These are phyloP conservation scores for Rhinolophus ferrumequinum DNA, from an alignment of 2,113 vertebrate species.

Conservation along the genomic window DNA sequence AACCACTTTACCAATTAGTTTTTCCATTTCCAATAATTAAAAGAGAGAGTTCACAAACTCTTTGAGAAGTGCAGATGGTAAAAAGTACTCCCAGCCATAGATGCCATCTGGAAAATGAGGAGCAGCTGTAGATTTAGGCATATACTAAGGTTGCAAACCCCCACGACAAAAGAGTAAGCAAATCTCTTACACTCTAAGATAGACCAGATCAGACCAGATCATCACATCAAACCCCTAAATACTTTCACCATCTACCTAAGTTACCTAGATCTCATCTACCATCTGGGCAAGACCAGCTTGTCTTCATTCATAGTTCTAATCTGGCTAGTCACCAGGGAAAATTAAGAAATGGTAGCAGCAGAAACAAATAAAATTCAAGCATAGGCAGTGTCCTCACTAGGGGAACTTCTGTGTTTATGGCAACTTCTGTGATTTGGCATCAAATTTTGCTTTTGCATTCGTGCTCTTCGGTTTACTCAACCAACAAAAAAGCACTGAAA, in stretches of 20 bases:
- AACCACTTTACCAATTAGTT: conserved; percentile 81
- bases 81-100: conserved; percentile 83
- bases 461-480: conserved; percentile 83
- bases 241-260: conserved; percentile 52
- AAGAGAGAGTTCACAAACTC: conserved; percentile 83
- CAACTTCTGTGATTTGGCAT: conserved; percentile 84
- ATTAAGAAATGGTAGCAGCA: conserved; percentile 76
- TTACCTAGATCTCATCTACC: conserved; percentile 48
- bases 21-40: conserved; percentile 82
- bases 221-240: background rate
- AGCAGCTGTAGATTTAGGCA: conserved; percentile 83
- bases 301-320: conserved; percentile 74
- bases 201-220: conserved; percentile 39
- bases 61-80: conserved; percentile 82
- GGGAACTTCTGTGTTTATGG: conserved; percentile 84
- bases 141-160: conserved; percentile 80
- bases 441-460: conserved; percentile 82
- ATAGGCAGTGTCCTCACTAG: conserved; percentile 83
- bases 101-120: conserved; percentile 82
- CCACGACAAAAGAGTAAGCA: conserved; percentile 76
- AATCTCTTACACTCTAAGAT: conserved; percentile 49
- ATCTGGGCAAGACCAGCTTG: conserved; percentile 55
- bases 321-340: conserved; percentile 80
- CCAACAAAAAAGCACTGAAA: conserved; percentile 84
- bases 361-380: conserved; percentile 82